These are phyloP conservation scores for Temnothorax unifasciatus DNA, from an alignment of 2,888 invertebrate genomes.

Conservation along the genomic window DNA sequence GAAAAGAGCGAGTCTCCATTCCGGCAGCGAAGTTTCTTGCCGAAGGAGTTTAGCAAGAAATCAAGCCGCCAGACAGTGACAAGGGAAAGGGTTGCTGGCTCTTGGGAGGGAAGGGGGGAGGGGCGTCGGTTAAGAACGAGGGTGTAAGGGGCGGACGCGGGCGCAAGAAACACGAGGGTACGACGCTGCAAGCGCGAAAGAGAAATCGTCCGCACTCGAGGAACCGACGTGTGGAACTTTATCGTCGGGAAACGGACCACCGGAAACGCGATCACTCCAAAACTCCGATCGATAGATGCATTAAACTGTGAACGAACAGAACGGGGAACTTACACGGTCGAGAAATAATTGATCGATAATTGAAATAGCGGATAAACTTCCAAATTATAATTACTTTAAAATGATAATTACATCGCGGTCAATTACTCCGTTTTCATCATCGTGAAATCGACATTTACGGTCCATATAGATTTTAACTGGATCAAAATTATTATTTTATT, in stretches of 20 bases:
- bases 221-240: slow-evolving; percentile 60
- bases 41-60: slow-evolving; percentile 77
- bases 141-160: slow-evolving; percentile 34
- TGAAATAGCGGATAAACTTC: background rate
- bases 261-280: slow-evolving; percentile 29
- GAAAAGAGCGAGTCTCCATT: slow-evolving; percentile 72
- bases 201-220: slow-evolving; percentile 63
- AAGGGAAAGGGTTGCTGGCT: slow-evolving; percentile 70
- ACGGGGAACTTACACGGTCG: background rate
- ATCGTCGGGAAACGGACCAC: slow-evolving; percentile 62
- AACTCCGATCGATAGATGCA: background rate
- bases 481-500: slow-evolving; percentile 11
- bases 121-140: slow-evolving; percentile 20
- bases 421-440: background rate
- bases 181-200: slow-evolving; percentile 60
- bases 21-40: slow-evolving; percentile 76
- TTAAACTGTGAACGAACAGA: background rate
- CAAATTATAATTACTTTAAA: background rate
- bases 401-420: background rate
- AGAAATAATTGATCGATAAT: background rate
- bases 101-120: too few relatives aligned
- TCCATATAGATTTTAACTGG: background rate
- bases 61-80: slow-evolving; percentile 79
- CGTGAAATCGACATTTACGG: background rate
- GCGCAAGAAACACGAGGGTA: slow-evolving; percentile 65